Percentiles rank a stretch among this genome's conserved stretches.
Conservation (phyloP, 2,888 invertebrate genomes). For the Sminthurides aquaticus region DNA sequence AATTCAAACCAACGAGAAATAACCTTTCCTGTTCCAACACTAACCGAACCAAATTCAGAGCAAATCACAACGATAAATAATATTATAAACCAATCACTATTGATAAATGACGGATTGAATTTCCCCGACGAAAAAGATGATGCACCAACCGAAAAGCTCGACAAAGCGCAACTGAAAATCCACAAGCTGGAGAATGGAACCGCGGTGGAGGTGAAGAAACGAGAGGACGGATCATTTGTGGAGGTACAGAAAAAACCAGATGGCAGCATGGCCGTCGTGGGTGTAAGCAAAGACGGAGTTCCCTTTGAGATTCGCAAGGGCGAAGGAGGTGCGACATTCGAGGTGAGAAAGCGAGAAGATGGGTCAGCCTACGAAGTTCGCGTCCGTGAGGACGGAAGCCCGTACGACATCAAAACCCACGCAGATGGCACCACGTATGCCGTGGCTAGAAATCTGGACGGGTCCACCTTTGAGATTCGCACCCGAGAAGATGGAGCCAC, state of each 20-base stretch:
- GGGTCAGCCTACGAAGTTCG: background rate
- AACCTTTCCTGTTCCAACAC: no score
- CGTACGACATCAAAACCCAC: conserved; percentile 6
- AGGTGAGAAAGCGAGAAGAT: background rate
- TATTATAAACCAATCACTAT: background rate
- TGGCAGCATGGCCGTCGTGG: background rate
- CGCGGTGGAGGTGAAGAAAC: conserved; percentile 8
- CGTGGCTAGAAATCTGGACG: conserved; percentile 12
- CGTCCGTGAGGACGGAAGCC: conserved; percentile 12
- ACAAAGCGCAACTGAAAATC: no score
- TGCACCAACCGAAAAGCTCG: no score
- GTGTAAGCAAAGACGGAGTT: background rate
- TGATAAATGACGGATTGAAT: conserved; percentile 9
- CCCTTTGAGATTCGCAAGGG: conserved; percentile 3
- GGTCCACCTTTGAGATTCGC: background rate
- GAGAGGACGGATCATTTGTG: conserved; percentile 6
- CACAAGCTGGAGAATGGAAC: conserved; percentile 8
- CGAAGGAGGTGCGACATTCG: conserved; percentile 1
- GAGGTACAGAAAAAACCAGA: conserved; percentile 9
- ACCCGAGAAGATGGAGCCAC: conserved; percentile 4
- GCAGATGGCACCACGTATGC: conserved; percentile 15
- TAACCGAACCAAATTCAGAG: background rate
- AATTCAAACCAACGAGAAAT: no score
- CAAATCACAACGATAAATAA: background rate
- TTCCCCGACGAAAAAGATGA: background rate